Evolutionary conservation across 2,113 vertebrate species (phyloP), one percentile per base, ranked within the genome.

Genomic region (Callipepla squamata): DNA sequence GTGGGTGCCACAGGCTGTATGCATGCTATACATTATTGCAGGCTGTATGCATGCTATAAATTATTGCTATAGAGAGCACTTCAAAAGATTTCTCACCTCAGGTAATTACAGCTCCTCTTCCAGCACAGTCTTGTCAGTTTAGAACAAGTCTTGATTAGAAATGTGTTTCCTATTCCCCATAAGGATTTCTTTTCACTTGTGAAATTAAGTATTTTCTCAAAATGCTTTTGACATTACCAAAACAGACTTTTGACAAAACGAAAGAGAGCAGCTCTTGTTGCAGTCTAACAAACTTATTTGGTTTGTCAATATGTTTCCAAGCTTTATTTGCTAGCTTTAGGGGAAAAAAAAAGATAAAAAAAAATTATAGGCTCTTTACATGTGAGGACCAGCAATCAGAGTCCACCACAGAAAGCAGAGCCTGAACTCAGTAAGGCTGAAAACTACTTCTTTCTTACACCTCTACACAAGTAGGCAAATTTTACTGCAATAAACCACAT

Each of bases 61-160:
- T 94, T 94, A 91, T 86, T 94, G 82, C 87, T 93, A 53, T 26
- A 86, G 57, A 83, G 26, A 93, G 40, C 66, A 89, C 53, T 95
- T 86, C n/a, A 72, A 90, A 72, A 90, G 32, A 68, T 67, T 90
- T 83, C 59, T 89, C 38, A 74, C 57, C 57, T 83, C 65, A 67
- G 79, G 66, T 58, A 61, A 55, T 88, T 85, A 80, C 42, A 85
- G 57, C 9, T 19, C 23, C 17, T 92, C 42, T 45, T 87, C 32
- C 48, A 75, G 76, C 21, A 79, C 85, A 80, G 30, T 30, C 53
- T 59, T 83, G 36, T 36, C 59, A 77, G 34, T 32, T 83, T 81
- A 70, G 30, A 77, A 77, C 15, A 75, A 90, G 62, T 11, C 36
- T 67, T 74, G 66, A 70, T 82, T 83, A 78, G n/a, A 94, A 85